Evolutionary conservation across 2,888 invertebrate species (phyloP).

Genomic region (Kuschelorhynchus macadamiae): DNA sequence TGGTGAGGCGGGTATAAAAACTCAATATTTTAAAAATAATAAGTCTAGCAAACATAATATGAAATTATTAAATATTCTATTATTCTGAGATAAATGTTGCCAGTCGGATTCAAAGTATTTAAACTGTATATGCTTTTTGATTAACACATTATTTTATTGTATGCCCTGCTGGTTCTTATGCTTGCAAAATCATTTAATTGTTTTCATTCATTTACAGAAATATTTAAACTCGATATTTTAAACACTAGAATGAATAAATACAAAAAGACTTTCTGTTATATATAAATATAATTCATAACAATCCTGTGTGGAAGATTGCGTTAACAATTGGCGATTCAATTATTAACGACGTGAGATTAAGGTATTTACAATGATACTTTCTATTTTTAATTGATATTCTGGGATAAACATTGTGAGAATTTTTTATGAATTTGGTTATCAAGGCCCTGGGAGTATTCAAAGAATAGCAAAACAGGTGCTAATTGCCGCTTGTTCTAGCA

Average conservation of each 20-base stretch:
- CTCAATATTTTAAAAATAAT: too few species aligned
- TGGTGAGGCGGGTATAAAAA: too few species aligned
- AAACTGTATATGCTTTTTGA: too few species aligned
- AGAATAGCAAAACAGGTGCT: slow-evolving; percentile 24
- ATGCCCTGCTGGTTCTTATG: slow-evolving; percentile 2
- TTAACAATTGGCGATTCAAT: slow-evolving; percentile 7
- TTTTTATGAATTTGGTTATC: slow-evolving; percentile 32
- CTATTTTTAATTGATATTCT: slow-evolving; percentile 25
- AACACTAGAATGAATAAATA: slow-evolving; percentile 17
- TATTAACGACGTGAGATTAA: slow-evolving; percentile 17
- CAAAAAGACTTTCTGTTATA: slow-evolving; percentile 23
- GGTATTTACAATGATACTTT: slow-evolving; percentile 22
- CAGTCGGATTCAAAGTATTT: too few species aligned
- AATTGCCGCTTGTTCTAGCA: slow-evolving; percentile 25
- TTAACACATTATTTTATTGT: too few species aligned
- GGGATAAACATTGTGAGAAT: slow-evolving; percentile 22
- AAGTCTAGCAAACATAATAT: too few species aligned
- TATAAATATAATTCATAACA: slow-evolving; percentile 18
- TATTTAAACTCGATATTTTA: slow-evolving; percentile 7
- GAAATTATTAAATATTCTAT: too few species aligned
- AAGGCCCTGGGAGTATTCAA: slow-evolving; percentile 25
- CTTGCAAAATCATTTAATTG: slow-evolving; percentile 1
- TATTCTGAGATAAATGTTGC: too few species aligned
- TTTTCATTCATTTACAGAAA: slow-evolving; percentile 1
- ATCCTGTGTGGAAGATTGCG: slow-evolving; percentile 12